phyloP scores from a whole-genome alignment of 2,113 vertebrate genomes.

The Notarius quadriscutis region DNA sequence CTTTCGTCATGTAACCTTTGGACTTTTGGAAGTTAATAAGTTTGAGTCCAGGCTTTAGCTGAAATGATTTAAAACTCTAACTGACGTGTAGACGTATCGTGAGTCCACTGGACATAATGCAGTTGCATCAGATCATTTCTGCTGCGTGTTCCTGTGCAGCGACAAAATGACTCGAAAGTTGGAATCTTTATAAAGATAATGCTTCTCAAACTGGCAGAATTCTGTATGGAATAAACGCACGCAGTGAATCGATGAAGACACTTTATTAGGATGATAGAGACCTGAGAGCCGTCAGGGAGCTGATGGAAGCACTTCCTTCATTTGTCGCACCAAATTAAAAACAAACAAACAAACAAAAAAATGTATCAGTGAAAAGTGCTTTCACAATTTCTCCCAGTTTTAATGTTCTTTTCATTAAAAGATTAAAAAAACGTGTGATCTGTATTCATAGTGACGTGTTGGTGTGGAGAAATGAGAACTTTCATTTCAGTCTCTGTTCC shows the following conservation, averaged over 20 bases:
- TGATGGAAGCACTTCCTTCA: constrained; percentile 58
- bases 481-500: background rate
- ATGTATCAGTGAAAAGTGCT: constrained; percentile 67
- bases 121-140: background rate
- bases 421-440: background rate
- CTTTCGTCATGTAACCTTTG: background rate
- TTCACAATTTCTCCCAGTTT: constrained; percentile 17
- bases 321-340: constrained; percentile 58
- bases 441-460: background rate
- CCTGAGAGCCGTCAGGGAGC: constrained; percentile 9
- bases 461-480: background rate
- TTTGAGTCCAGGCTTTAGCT: background rate
- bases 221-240: constrained; percentile 64
- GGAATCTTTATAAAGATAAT: constrained; percentile 52
- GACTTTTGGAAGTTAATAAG: background rate
- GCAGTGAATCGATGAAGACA: constrained; percentile 65
- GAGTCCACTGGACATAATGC: background rate
- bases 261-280: constrained; percentile 61
- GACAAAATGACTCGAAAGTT: constrained; percentile 27
- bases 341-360: constrained; percentile 50
- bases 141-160: background rate
- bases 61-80: background rate
- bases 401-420: background rate
- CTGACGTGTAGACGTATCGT: background rate
- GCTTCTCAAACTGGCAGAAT: constrained; percentile 58